These are phyloP conservation scores for Mamestra brassicae DNA, from an alignment of 2,888 invertebrate species.

Conservation along the genomic window DNA sequence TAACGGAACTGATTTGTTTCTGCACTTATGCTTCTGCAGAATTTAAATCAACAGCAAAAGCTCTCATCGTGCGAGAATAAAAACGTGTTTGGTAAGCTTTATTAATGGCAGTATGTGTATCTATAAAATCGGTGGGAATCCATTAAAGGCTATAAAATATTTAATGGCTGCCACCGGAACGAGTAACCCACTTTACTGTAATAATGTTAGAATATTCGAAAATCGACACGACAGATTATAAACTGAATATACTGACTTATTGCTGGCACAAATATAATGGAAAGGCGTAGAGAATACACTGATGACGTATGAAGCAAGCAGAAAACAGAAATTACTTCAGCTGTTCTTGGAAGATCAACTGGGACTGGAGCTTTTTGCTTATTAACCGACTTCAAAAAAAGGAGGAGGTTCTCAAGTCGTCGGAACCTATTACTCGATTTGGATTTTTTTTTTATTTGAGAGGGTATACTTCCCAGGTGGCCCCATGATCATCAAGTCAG, in stretches of 20 bases:
- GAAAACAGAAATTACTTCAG: not conserved
- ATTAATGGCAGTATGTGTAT: constrained; percentile 38
- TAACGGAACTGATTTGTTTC: not conserved
- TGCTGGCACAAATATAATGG: not conserved
- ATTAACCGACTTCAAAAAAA: too few species aligned
- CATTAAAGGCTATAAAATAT: constrained; percentile 56
- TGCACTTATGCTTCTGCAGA: not conserved
- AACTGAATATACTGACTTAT: constrained; percentile 1
- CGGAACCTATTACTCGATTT: too few species aligned
- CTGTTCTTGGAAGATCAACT: not conserved
- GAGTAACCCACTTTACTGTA: constrained; percentile 33
- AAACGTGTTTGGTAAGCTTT: constrained; percentile 24
- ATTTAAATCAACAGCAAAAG: not conserved
- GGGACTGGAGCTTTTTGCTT: too few species aligned
- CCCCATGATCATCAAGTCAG: too few species aligned
- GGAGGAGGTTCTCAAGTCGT: too few species aligned
- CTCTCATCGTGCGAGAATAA: constrained; percentile 8
- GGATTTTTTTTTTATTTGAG: too few species aligned
- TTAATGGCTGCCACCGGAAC: constrained; percentile 33
- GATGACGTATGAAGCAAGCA: not conserved
- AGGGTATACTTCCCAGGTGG: too few species aligned
- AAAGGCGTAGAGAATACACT: not conserved
- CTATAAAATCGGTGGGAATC: constrained; percentile 45
- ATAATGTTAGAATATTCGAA: constrained; percentile 35
- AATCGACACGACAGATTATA: constrained; percentile 1